phyloP scores from a whole-genome alignment of 2,797 vertebrate genomes.

The Melopsittacus undulatus region DNA sequence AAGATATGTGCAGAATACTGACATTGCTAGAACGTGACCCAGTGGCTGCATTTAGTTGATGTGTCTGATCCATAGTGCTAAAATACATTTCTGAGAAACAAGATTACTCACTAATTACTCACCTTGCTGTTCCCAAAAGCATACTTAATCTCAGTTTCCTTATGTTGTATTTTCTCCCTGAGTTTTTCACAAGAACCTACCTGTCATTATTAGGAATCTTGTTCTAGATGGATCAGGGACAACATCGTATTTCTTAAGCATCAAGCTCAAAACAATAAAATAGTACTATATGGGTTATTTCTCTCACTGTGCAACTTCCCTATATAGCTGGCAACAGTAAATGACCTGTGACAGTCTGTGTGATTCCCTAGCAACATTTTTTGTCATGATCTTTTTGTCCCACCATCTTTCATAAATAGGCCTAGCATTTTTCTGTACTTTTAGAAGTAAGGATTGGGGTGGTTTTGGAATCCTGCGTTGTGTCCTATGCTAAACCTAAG shows the following conservation, averaged over 20 bases:
- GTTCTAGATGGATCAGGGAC: neutral
- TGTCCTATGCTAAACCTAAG: neutral
- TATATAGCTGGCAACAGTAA: neutral
- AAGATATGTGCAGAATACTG: neutral
- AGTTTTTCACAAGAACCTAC: neutral
- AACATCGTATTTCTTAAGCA: neutral
- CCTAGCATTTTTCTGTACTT: neutral
- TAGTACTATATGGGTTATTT: neutral
- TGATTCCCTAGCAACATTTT: neutral
- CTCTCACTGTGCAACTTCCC: neutral
- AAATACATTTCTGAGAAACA: neutral
- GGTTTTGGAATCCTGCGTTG: neutral
- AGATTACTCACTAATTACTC: neutral
- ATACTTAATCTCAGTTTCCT: neutral
- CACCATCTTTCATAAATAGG: neutral
- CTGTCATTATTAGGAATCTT: neutral
- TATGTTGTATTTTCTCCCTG: neutral
- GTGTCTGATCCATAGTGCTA: neutral
- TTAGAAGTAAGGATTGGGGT: neutral
- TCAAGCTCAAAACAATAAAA: neutral
- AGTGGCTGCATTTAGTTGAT: neutral
- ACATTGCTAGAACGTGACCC: neutral
- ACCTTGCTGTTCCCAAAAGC: neutral
- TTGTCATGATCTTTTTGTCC: neutral
- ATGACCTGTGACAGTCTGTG: neutral